A percentile compares a stretch with the other conserved stretches of the same genome.
Conservation (phyloP, 2,888 invertebrate genomes). For the Drosophila austrosaltans region DNA sequence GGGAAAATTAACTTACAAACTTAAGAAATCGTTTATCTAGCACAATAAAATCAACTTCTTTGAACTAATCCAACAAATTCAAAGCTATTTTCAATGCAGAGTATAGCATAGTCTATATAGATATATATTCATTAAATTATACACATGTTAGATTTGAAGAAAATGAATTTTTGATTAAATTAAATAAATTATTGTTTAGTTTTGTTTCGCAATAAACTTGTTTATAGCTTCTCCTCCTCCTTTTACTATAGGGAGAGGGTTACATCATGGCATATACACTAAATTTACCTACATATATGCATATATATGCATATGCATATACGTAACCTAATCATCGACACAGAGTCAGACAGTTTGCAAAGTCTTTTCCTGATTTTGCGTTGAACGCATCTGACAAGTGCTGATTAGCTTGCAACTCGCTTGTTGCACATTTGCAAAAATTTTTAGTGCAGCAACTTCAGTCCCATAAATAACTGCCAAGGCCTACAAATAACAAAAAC, state of each 20-base stretch:
- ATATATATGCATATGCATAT: neutral
- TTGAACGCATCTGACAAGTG: slow-evolving; percentile 70
- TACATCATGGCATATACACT: slow-evolving; percentile 8
- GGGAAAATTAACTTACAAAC: too few relatives aligned
- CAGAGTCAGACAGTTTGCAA: neutral
- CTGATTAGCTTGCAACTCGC: slow-evolving; percentile 60
- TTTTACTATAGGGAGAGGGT: neutral
- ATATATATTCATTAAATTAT: too few relatives aligned
- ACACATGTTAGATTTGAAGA: neutral
- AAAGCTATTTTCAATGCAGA: too few relatives aligned
- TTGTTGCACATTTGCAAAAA: slow-evolving; percentile 45
- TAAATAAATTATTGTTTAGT: slow-evolving; percentile 3
- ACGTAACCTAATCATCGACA: slow-evolving; percentile 18
- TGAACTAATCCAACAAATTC: too few relatives aligned
- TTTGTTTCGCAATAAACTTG: slow-evolving; percentile 12
- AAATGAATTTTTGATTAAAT: slow-evolving; percentile 10
- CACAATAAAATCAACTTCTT: too few relatives aligned
- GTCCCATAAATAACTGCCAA: slow-evolving; percentile 59
- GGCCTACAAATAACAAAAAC: slow-evolving; percentile 13
- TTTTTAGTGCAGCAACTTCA: slow-evolving; percentile 45
- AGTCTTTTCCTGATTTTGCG: slow-evolving; percentile 70
- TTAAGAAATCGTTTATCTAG: too few relatives aligned
- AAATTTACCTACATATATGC: neutral
- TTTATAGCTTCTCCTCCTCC: neutral
- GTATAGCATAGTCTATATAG: too few relatives aligned